phyloP scores from a whole-genome alignment of 2,797 vertebrate species.

The Bufotes viridis region DNA sequence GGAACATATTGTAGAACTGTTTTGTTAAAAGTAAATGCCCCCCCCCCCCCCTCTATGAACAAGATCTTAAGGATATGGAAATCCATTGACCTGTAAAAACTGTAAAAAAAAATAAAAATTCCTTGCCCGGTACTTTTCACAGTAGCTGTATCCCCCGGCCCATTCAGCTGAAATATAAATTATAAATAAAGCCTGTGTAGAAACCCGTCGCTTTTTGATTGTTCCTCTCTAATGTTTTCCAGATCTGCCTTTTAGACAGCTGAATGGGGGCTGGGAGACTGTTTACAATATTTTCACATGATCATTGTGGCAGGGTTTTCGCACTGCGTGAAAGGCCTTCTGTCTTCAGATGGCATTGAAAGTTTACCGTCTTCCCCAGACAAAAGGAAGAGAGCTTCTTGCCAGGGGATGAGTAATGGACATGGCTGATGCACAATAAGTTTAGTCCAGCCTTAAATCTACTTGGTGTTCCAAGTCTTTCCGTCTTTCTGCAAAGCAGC shows the following conservation, averaged over 20 bases:
- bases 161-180: constrained; percentile 64
- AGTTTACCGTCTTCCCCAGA: constrained; percentile 76
- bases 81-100: not conserved
- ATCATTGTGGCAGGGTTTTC: constrained; percentile 72
- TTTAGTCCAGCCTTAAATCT: constrained; percentile 77
- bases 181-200: constrained; percentile 46
- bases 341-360: constrained; percentile 78
- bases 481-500: constrained; percentile 76
- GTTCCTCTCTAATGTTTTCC: constrained; percentile 69
- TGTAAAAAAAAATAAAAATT: constrained; percentile 58
- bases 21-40: not conserved
- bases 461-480: constrained; percentile 76
- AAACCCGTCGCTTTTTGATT: constrained; percentile 64
- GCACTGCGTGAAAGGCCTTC: constrained; percentile 75
- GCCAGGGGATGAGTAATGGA: constrained; percentile 79
- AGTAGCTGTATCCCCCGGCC: constrained; percentile 23
- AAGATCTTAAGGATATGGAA: not conserved
- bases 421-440: constrained; percentile 74
- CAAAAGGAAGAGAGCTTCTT: constrained; percentile 77
- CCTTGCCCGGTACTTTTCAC: not conserved
- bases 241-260: constrained; percentile 69
- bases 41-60: not conserved
- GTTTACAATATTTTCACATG: constrained; percentile 80
- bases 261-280: constrained; percentile 76
- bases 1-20: not conserved